These are phyloP conservation scores for Netelia fuscicornis DNA, from an alignment of 2,888 invertebrate genomes.

Conservation along the genomic window DNA sequence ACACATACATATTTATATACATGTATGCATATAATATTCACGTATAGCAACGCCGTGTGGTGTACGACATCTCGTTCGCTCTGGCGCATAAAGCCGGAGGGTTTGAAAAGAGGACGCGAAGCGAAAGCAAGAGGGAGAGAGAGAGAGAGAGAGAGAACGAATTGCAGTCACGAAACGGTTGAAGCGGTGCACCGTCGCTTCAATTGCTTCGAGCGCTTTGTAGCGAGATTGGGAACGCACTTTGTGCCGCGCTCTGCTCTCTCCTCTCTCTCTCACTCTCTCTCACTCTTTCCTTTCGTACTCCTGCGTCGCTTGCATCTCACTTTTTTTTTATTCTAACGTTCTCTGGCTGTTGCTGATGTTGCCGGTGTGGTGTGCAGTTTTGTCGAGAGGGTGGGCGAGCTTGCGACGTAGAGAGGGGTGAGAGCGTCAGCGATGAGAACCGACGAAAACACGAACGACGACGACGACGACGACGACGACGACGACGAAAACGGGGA, in stretches of 20 bases:
- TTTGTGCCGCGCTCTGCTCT: conserved; percentile 59
- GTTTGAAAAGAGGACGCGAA: conserved; percentile 8
- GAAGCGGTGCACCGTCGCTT: conserved; percentile 69
- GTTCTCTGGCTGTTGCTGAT: conserved; percentile 44
- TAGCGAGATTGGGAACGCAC: conserved; percentile 71
- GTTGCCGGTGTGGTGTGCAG: conserved; percentile 45
- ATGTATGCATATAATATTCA: too few species aligned
- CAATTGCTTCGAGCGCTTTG: conserved; percentile 71
- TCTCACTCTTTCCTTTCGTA: conserved; percentile 7
- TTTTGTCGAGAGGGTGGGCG: conserved; percentile 1
- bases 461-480: conserved; percentile 47
- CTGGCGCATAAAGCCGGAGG: conserved; percentile 46
- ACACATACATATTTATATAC: too few species aligned
- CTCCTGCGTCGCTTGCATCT: not conserved
- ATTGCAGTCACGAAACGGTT: conserved; percentile 68
- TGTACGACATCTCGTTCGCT: conserved; percentile 53
- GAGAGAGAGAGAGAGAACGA: conserved; percentile 49
- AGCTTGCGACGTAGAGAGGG: too few species aligned
- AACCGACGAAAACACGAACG: conserved; percentile 60
- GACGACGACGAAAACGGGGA: conserved; percentile 40
- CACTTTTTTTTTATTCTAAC: conserved; percentile 15
- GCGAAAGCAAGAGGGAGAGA: conserved; percentile 31
- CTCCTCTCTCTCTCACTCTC: conserved; percentile 1
- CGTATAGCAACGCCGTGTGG: conserved; percentile 2
- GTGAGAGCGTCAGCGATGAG: conserved; percentile 55